Evolutionary conservation across 2,797 vertebrate genomes (phyloP).

Genomic region (Alosa sapidissima): DNA sequence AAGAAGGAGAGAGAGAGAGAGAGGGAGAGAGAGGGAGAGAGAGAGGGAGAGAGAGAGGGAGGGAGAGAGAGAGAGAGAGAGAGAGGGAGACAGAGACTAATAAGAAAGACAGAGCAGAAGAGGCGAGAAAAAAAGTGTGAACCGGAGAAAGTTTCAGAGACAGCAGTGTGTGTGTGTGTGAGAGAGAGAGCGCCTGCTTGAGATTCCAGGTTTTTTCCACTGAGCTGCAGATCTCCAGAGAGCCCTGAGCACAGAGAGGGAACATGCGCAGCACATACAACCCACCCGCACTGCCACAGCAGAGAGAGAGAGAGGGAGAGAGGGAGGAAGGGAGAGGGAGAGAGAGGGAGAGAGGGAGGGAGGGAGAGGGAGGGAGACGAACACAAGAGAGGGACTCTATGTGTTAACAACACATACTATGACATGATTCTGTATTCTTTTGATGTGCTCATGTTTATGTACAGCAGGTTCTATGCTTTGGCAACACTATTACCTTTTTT

Average conservation of each 20-base stretch:
- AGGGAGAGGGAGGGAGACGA: neutral
- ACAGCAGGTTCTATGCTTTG: too few relatives aligned
- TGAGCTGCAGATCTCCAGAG: constrained; percentile 50
- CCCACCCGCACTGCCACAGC: constrained; percentile 19
- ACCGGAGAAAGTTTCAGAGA: neutral
- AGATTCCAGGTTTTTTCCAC: constrained; percentile 68
- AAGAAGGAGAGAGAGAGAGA: neutral
- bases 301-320: neutral
- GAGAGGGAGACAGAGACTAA: neutral
- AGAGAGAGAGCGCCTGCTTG: constrained; percentile 46
- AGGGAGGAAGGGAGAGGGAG: neutral
- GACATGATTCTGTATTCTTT: too few relatives aligned
- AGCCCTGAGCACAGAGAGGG: constrained; percentile 38
- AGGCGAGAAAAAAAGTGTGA: neutral
- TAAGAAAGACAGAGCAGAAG: too few relatives aligned
- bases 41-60: neutral
- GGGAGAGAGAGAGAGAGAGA: neutral
- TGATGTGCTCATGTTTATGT: too few relatives aligned
- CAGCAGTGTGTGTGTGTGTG: neutral
- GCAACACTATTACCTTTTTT: too few relatives aligned
- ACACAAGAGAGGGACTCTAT: too few relatives aligned
- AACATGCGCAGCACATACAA: constrained; percentile 60
- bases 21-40: too few relatives aligned
- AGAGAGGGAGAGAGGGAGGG: neutral
- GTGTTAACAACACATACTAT: too few relatives aligned